phyloP scores from a whole-genome alignment of 2,797 vertebrate species.

The Glossophaga mutica region DNA sequence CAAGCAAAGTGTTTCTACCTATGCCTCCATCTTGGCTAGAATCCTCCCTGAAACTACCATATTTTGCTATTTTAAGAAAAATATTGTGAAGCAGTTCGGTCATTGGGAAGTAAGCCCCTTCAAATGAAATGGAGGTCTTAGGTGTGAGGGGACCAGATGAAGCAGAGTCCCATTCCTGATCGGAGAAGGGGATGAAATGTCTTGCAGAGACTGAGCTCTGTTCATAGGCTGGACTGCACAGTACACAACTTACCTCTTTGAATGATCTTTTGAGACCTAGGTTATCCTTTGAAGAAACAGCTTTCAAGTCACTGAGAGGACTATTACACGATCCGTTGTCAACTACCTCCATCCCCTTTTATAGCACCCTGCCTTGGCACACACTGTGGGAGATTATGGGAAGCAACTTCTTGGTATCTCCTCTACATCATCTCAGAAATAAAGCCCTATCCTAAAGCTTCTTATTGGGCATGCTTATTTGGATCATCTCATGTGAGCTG shows the following conservation, averaged over 20 bases:
- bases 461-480: neutral
- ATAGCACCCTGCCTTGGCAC: neutral
- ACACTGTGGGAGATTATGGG: neutral
- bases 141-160: neutral
- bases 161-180: neutral
- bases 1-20: too few species aligned
- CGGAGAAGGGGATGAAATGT: neutral
- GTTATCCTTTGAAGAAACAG: neutral
- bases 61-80: slow-evolving; percentile 33
- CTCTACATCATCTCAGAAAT: neutral
- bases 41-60: neutral
- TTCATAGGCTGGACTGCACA: neutral
- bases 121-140: neutral
- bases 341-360: neutral
- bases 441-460: neutral
- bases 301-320: neutral
- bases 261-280: neutral
- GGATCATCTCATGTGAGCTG: neutral
- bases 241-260: neutral
- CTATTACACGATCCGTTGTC: neutral
- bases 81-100: neutral
- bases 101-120: neutral
- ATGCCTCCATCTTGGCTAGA: too few species aligned
- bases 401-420: neutral
- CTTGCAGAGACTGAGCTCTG: neutral